Base-by-base conservation (phyloP, 2,888 invertebrate species). In the Andrena chrysosceles region DNA sequence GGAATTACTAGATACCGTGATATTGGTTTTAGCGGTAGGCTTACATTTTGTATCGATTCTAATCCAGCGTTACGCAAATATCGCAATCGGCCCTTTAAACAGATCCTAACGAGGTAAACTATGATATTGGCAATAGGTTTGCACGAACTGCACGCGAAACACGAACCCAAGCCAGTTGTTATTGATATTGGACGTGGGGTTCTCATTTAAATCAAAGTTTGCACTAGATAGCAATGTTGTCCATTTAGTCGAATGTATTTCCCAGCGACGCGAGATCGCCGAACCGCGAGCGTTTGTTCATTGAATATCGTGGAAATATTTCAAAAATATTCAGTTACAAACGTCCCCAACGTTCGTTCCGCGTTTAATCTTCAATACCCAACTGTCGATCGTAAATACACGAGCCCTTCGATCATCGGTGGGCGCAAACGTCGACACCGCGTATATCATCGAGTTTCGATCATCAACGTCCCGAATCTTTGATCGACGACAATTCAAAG, bases 21-120 rank as follows among this genome's bases (percentile, higher is more conserved):
- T 54, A 52, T 63, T 52, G 60, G 31, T 49, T 62, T 31, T 20
- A 49, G 16, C 26, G 33, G 33, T 33, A 60, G 31, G 31, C 42
- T 16, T 8, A 8, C 33, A 20, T 8, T 72, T 35, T 62, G 16
- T 20, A 35, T 62, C 35, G 74, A 35, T 52, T 73, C 52, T 52
- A 26, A 10, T 26, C 23, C 20, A 29, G 13, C 35, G 16, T 49
- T 33, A 10, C 20, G 69, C 33, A 73, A 52, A 72, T 52, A 31
- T 42, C 16, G 23, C 20, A 62, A 42, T 42, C 20, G 8, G 13
- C 35, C 29, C 42, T 13, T 48, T 74, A 13, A n/a, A 26, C 63
- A 48, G 20, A 54, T n/a, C 31, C 49, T 77, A 74, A 48, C 56
- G 26, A 48, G 26, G 63, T 48, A 33, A 64, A 74, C 48, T 48